A percentile compares a stretch with the other conserved stretches of the same genome.
Conservation (phyloP, 2,888 invertebrate genomes). For the Mycogona germanica region DNA sequence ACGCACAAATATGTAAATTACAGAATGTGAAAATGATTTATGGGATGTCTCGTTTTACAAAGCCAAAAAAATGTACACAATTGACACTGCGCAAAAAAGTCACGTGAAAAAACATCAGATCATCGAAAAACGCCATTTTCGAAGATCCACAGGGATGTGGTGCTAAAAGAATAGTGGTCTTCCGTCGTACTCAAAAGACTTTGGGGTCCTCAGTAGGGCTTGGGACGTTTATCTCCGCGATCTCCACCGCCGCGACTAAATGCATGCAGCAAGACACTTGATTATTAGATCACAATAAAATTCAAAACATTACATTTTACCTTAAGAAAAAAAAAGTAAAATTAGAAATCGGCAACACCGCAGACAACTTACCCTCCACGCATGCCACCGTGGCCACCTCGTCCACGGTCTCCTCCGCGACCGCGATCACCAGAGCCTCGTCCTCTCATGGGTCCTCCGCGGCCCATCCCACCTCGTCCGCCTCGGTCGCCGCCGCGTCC, state of each 20-base stretch:
- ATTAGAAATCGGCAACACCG: neutral
- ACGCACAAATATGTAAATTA: no score
- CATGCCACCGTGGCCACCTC: conserved; percentile 24
- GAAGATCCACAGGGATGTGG: neutral
- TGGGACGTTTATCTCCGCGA: conserved; percentile 21
- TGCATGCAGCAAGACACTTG: neutral
- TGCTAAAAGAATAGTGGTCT: neutral
- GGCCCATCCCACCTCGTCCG: conserved; percentile 35
- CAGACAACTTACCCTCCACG: neutral
- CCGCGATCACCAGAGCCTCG: conserved; percentile 24
- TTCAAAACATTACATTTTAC: neutral
- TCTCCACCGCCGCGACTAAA: conserved; percentile 13
- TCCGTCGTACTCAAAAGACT: neutral
- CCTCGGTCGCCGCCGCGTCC: conserved; percentile 38
- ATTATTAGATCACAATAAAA: neutral
- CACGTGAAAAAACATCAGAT: neutral
- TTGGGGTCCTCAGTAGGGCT: conserved; percentile 17
- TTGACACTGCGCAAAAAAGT: neutral
- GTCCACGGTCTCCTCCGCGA: conserved; percentile 27
- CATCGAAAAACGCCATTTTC: neutral
- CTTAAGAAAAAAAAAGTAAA: neutral
- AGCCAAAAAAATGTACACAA: neutral
- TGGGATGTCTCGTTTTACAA: no score
- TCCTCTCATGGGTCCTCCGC: conserved; percentile 28
- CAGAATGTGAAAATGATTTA: no score